phyloP scores from a whole-genome alignment of 2,113 vertebrate species.

The Piaya cayana region DNA sequence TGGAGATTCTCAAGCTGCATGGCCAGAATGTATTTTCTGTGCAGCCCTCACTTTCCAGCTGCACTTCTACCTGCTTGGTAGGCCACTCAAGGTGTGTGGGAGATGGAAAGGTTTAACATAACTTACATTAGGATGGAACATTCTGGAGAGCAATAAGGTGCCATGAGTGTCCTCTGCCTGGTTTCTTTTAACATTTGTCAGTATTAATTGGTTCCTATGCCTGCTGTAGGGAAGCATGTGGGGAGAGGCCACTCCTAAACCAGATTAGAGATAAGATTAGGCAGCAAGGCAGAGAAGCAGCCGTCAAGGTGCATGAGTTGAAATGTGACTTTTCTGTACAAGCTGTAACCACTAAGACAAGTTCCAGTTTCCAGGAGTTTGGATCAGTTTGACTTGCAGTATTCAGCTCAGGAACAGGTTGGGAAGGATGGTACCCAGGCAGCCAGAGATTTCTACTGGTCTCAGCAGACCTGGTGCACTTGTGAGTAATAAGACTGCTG shows the following conservation, averaged over 20 bases:
- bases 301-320: neutral
- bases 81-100: neutral
- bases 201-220: neutral
- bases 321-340: neutral
- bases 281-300: neutral
- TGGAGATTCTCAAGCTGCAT: neutral
- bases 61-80: neutral
- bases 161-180: neutral
- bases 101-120: neutral
- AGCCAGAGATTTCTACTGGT: neutral
- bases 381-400: neutral
- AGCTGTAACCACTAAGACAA: neutral
- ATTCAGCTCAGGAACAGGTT: neutral
- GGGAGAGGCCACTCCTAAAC: neutral
- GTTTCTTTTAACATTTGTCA: neutral
- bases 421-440: neutral
- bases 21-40: neutral
- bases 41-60: neutral
- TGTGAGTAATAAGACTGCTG: neutral
- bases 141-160: neutral
- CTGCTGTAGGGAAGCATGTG: neutral
- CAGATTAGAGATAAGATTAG: neutral
- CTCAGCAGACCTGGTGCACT: neutral
- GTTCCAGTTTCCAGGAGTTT: neutral
- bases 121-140: neutral